phyloP scores from a whole-genome alignment of 1,140 invertebrate species.

The Heterodera carotae region DNA sequence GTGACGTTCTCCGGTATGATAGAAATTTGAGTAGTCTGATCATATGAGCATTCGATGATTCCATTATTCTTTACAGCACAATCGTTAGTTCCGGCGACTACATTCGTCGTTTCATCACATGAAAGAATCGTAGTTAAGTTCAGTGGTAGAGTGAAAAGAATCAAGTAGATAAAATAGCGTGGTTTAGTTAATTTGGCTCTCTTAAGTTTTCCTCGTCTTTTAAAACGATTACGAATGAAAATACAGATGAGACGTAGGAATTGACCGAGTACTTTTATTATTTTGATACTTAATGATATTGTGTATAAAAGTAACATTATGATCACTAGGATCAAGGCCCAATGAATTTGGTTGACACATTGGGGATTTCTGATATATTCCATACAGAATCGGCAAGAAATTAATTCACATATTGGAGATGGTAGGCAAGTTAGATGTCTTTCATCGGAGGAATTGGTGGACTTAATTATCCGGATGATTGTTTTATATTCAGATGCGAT shows the following conservation, averaged over 20 bases:
- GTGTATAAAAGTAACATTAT: not conserved
- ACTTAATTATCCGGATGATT: not conserved
- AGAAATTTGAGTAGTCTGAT: not conserved
- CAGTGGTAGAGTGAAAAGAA: not conserved
- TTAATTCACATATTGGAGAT: not conserved
- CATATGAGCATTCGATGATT: not conserved
- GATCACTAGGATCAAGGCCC: not conserved
- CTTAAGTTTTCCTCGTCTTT: not conserved
- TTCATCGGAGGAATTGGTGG: not conserved
- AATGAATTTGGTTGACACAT: not conserved
- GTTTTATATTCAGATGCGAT: not conserved
- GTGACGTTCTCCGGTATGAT: not conserved
- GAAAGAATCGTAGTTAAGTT: not conserved
- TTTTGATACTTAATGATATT: not conserved
- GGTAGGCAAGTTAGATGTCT: not conserved
- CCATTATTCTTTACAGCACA: not conserved
- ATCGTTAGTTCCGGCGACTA: not conserved
- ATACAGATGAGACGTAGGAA: not conserved
- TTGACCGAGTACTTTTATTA: not conserved
- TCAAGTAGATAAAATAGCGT: not conserved
- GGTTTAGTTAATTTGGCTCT: not conserved
- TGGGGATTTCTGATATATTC: not conserved
- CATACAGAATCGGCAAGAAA: not conserved
- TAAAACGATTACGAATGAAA: not conserved
- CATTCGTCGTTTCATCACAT: not conserved